Conservation (phyloP, 2,888 invertebrate genomes). For the Ornithoptera priamus region DNA sequence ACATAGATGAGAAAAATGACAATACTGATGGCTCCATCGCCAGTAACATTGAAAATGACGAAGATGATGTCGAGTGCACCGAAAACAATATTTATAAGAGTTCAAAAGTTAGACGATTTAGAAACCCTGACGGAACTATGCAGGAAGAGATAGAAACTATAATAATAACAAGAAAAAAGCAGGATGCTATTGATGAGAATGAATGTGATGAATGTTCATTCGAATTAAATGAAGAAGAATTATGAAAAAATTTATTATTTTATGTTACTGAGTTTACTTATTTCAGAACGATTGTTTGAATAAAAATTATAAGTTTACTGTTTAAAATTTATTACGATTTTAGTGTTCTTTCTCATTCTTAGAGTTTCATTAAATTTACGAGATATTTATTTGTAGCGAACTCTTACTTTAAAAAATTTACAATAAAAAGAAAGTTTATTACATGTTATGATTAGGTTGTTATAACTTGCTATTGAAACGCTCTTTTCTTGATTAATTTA, state of each 20-base stretch:
- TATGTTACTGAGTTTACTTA: too few species aligned
- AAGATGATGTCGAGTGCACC: conserved; percentile 39
- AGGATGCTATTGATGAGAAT: conserved; percentile 38
- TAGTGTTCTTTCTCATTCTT: not conserved
- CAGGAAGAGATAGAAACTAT: conserved; percentile 44
- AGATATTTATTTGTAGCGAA: too few species aligned
- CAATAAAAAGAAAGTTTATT: too few species aligned
- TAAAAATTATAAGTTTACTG: not conserved
- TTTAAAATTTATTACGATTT: not conserved
- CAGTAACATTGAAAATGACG: not conserved
- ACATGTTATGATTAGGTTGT: too few species aligned
- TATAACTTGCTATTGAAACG: too few species aligned
- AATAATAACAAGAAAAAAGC: conserved; percentile 38
- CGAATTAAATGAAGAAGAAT: conserved; percentile 30
- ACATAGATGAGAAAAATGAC: not conserved
- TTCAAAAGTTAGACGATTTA: conserved; percentile 42
- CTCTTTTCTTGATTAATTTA: too few species aligned
- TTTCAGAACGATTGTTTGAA: too few species aligned
- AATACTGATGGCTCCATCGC: not conserved
- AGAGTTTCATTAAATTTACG: not conserved
- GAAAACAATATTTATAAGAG: conserved; percentile 45
- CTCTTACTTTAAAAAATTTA: too few species aligned
- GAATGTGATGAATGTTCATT: conserved; percentile 34
- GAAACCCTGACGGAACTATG: conserved; percentile 46
- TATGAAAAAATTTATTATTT: not conserved